Base-by-base conservation (phyloP, 2,888 invertebrate species). In the Ornithoptera alexandrae region DNA sequence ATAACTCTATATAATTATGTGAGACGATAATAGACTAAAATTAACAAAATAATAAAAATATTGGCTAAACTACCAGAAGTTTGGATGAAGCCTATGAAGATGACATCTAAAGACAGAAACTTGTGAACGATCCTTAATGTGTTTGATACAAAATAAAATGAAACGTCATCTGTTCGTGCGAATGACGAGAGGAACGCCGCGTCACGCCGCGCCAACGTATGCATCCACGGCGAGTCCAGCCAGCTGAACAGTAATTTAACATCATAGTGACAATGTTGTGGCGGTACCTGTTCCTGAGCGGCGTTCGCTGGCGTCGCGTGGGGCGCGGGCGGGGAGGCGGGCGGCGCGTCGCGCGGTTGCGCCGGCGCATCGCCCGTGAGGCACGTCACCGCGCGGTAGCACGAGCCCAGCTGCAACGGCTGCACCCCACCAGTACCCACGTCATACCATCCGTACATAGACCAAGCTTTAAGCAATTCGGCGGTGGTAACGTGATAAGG, bases 311-410 rank as follows among this genome's bases (percentile, higher is more conserved):
- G 56, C 30, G 73, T 46, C 61, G 64, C 67, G 64, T 66, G 62
- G 58, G 73, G 73, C 58, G 71, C 74, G 67, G 73, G 69, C 63
- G 66, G 22, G 0, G 62, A 3, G 12, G 24, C 50, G 18, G 74
- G 71, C 72, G 75, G 66, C 74, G 64, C 72, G 73, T 74, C 69
- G 36, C 66, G 72, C 65, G 69, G 67, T 65, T 76, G 65, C 75
- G 74, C 71, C 73, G 76, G 65, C 74, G 65, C 71, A 71, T 72
- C 79, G 72, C 83, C 85, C 66, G 83, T 82, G 67, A 86, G 77
- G 77, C 86, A 84, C 71, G 84, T 77, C 78, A 86, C 88, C 75
- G 87, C 84, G 79, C 84, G 81, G 84, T 87, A 88, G 70, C 81
- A 75, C 74, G 84, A 80, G 71, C 78, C 77, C 81, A 88, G 80